These are phyloP conservation scores for Scolopax mira DNA, from an alignment of 2,113 vertebrate species.

Conservation along the genomic window DNA sequence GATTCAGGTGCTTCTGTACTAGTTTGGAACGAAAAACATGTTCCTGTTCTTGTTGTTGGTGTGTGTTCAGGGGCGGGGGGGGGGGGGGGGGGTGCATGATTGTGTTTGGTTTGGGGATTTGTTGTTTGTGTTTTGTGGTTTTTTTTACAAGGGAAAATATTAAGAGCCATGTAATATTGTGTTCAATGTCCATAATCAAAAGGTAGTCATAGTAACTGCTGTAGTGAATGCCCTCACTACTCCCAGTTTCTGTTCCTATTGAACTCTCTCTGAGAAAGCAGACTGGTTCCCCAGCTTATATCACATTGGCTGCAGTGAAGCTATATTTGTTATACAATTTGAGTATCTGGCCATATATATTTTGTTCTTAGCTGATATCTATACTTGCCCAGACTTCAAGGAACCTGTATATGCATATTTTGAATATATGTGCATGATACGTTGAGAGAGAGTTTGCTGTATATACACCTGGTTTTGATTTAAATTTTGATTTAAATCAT, in stretches of 20 bases:
- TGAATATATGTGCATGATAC: neutral
- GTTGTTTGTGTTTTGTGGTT: neutral
- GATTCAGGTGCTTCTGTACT: neutral
- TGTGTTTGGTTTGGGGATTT: accelerated
- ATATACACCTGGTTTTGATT: neutral
- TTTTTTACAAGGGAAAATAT: neutral
- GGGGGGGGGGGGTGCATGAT: accelerated
- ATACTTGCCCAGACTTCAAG: neutral
- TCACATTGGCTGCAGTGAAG: accelerated
- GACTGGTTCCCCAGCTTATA: neutral
- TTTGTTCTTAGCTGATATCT: neutral
- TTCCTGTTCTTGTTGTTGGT: neutral
- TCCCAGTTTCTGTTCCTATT: neutral
- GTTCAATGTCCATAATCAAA: neutral
- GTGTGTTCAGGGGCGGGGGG: accelerated
- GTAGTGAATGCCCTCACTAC: neutral
- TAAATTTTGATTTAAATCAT: too few species aligned
- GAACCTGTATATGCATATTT: neutral
- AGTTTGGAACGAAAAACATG: accelerated
- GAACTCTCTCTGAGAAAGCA: neutral
- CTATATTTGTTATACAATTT: neutral
- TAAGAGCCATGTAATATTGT: neutral
- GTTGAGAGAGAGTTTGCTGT: neutral
- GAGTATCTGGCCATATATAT: neutral
- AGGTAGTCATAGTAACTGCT: neutral